phyloP scores from a whole-genome alignment of 2,888 invertebrate species.

The Argyresthia goedartella region DNA sequence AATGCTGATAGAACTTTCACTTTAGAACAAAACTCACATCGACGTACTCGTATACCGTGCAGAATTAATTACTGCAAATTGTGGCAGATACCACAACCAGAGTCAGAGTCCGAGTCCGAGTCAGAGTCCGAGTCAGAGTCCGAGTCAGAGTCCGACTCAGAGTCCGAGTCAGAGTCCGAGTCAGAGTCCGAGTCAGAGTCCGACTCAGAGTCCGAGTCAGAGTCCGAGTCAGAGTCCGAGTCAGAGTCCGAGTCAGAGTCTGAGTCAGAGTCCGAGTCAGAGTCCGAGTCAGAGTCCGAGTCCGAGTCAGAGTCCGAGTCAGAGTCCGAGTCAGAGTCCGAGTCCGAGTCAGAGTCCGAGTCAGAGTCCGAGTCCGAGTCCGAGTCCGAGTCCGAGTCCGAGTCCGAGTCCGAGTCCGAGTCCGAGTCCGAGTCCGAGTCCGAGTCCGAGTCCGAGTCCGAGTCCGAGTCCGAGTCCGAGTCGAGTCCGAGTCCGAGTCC shows the following conservation, averaged over 20 bases:
- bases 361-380: not conserved
- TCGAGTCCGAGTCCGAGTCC: not conserved
- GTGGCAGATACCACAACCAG: too few species aligned
- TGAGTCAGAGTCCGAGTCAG: not conserved
- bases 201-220: not conserved
- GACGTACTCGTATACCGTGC: too few species aligned
- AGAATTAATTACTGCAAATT: too few species aligned
- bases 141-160: too few species aligned
- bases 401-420: not conserved
- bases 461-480: too few species aligned
- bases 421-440: not conserved
- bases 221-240: not conserved
- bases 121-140: too few species aligned
- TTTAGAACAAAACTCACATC: too few species aligned
- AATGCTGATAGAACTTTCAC: too few species aligned
- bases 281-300: not conserved
- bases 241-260: not conserved
- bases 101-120: too few species aligned
- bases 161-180: too few species aligned
- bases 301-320: not conserved
- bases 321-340: not conserved
- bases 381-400: not conserved
- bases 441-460: not conserved
- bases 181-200: not conserved
- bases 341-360: not conserved